These are phyloP conservation scores for Nephrotoma guestfalica DNA, from an alignment of 2,888 invertebrate genomes.

Conservation along the genomic window DNA sequence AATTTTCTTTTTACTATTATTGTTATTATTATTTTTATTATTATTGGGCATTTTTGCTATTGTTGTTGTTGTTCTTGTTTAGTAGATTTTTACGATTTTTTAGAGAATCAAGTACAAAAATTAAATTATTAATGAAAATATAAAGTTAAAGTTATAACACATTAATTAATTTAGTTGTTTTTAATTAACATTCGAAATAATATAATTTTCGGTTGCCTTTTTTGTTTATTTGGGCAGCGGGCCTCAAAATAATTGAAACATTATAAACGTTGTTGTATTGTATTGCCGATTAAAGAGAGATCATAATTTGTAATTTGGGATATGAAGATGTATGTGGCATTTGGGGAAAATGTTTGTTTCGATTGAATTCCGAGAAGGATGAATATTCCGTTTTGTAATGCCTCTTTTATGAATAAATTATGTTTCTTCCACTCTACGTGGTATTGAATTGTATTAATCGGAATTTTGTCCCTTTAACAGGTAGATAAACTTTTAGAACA, in stretches of 20 bases:
- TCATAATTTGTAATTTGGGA: not conserved
- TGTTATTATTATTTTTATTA: not conserved
- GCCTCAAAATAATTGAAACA: not conserved
- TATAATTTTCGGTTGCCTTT: not conserved
- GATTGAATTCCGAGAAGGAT: not conserved
- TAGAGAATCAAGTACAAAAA: not conserved
- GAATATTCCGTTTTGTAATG: not conserved
- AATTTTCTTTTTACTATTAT: not conserved
- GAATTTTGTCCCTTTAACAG: not conserved
- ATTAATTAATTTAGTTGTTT: not conserved
- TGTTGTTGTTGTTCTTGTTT: not conserved
- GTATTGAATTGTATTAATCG: not conserved
- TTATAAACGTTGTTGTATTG: not conserved
- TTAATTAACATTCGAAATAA: not conserved
- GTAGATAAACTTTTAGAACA: not conserved
- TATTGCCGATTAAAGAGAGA: not conserved
- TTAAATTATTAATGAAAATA: not conserved
- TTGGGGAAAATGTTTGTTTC: not conserved
- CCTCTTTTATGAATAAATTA: not conserved
- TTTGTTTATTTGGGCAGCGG: not conserved
- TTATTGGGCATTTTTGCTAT: not conserved
- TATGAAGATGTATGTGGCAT: not conserved
- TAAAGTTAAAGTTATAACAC: not conserved
- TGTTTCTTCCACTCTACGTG: not conserved
- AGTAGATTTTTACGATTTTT: not conserved